Evolutionary conservation across 2,888 invertebrate species (phyloP), one percentile per base, ranked within the genome.

Genomic region (Metopia argyrocephala): DNA sequence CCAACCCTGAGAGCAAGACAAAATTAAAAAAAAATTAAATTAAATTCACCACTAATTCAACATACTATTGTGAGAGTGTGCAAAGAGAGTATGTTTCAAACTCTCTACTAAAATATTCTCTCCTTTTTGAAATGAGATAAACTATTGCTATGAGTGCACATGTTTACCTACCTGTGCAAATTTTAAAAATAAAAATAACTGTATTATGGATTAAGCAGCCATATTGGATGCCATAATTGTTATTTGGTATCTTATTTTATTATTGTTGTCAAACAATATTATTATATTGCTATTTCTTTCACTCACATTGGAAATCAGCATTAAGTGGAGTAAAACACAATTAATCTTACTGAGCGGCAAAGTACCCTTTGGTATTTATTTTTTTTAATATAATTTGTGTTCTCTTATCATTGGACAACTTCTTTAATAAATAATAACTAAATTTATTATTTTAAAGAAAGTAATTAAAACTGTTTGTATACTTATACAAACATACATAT

Each of bases 181-280:
- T 23, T 15, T 12, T 12, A 31, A 31, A 31, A 31, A 31, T 12
- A 31, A 31, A 38, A 38, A 38, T 1, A 2, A 18, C 20, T 27
- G 3, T 2, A n/a, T n/a, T n/a, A n/a, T 25, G 7, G 50, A 27
- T 4, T 82, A 82, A 85, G 85, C 88, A 86, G 88, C 88, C 88
- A 88, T 88, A 84, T 89, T 88, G 88, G 88, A 88, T 88, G 88
- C 87, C 88, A 88, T 87, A 85, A 86, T 85, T 87, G 76, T 75
- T 78, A 57, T 83, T 83, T 83, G 82, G 83, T 75, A 20, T n/a
- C 15, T 46, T 28, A 64, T 66, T 61, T 62, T 46, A n/a, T 54
- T 70, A 6, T 52, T 45, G 57, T 50, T 50, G 45, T 45, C 69
- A 64, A 50, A 52, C 12, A 9, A 27, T 20, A 23, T 23, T 25